A percentile compares a stretch with the other conserved stretches of the same genome.
Evolutionary conservation across 1,140 invertebrate genomes (phyloP).

Genomic region (Cataglyphis hispanica): DNA sequence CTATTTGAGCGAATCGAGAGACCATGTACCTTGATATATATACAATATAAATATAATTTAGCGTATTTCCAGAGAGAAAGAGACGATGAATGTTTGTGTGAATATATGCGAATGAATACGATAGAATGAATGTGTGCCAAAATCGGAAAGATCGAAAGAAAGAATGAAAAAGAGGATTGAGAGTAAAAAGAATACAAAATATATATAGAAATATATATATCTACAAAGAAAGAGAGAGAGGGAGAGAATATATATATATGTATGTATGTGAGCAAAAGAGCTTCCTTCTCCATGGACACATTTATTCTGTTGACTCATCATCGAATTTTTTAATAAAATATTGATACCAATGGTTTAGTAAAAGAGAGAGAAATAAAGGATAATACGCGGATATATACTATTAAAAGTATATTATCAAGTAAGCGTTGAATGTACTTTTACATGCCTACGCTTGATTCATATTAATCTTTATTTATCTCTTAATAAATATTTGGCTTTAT

Average conservation of each 20-base stretch:
- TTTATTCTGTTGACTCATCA: constrained; percentile 44
- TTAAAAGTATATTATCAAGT: neutral
- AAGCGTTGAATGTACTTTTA: neutral
- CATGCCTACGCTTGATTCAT: neutral
- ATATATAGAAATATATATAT: constrained; percentile 61
- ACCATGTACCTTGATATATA: constrained; percentile 78
- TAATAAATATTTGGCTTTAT: neutral
- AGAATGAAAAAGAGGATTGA: neutral
- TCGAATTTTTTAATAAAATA: neutral
- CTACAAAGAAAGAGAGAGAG: constrained; percentile 37
- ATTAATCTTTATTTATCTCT: neutral
- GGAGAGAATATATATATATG: neutral
- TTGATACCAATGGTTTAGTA: neutral
- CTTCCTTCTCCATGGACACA: constrained; percentile 61
- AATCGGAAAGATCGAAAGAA: neutral
- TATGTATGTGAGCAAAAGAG: constrained; percentile 48
- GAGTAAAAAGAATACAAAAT: constrained; percentile 32
- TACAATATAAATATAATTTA: constrained; percentile 59
- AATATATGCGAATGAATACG: neutral
- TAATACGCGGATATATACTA: too few relatives aligned
- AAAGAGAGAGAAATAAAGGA: neutral
- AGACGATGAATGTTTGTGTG: constrained; percentile 31
- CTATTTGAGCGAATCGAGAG: constrained; percentile 82
- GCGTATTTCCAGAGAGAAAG: constrained; percentile 52
- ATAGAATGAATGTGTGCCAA: constrained; percentile 8